A percentile compares a stretch with the other conserved stretches of the same genome.
Evolutionary conservation across 1,140 invertebrate genomes (phyloP).

Genomic region (Drosophila teissieri): DNA sequence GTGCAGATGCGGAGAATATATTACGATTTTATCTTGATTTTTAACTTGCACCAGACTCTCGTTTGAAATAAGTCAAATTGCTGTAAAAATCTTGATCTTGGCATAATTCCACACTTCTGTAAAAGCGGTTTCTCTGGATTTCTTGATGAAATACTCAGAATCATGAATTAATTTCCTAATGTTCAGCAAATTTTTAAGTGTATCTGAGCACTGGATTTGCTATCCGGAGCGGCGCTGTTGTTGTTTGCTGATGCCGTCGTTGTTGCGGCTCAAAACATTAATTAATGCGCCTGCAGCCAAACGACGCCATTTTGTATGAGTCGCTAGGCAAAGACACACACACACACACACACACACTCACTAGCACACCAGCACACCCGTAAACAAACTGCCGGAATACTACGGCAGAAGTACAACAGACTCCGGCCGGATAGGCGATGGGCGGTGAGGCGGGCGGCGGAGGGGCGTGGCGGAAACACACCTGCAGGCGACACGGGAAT

Average conservation of each 20-base stretch:
- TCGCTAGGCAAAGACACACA: constrained; percentile 36
- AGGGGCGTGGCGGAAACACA: constrained; percentile 19
- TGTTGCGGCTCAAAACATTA: constrained; percentile 73
- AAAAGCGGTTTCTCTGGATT: no score
- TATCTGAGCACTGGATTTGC: constrained; percentile 21
- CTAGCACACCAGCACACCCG: background rate
- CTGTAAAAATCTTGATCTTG: no score
- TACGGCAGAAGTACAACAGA: constrained; percentile 49
- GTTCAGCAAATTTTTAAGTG: background rate
- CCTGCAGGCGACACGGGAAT: constrained; percentile 70
- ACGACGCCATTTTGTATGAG: constrained; percentile 70
- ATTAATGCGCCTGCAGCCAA: constrained; percentile 79
- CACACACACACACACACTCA: background rate
- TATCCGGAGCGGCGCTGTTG: constrained; percentile 26
- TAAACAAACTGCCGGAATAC: constrained; percentile 15
- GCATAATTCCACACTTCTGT: no score
- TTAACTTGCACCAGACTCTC: no score
- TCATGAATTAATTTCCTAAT: no score
- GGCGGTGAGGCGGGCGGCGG: background rate
- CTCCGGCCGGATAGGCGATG: constrained; percentile 13
- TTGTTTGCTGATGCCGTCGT: constrained; percentile 42
- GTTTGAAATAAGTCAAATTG: no score
- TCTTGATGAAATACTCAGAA: no score
- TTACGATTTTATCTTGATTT: background rate
- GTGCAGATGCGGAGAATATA: constrained; percentile 4